A percentile compares a stretch with the other conserved stretches of the same genome.
Evolutionary conservation across 2,797 vertebrate species (phyloP).

Genomic region (Hydrolagus colliei): DNA sequence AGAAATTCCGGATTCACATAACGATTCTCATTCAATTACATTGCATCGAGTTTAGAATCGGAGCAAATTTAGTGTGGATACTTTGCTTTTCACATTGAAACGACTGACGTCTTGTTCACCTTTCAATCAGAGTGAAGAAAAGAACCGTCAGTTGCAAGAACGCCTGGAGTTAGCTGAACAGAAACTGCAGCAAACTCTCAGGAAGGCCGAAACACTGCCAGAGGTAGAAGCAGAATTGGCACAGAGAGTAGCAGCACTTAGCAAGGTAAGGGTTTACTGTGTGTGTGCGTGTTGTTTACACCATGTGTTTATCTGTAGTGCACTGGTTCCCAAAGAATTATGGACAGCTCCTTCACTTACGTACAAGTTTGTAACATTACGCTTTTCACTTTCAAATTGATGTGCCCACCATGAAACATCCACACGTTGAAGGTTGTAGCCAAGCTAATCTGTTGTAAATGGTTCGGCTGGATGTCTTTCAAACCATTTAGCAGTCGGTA

Average conservation of each 20-base stretch:
- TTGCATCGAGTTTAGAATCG: too few relatives aligned
- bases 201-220: conserved; percentile 85
- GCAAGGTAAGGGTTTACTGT: conserved; percentile 62
- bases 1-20: too few relatives aligned
- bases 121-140: conserved; percentile 75
- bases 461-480: not conserved
- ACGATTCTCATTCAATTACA: too few relatives aligned
- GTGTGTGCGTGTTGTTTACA: not conserved
- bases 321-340: not conserved
- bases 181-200: conserved; percentile 89
- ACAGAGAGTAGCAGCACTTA: conserved; percentile 85
- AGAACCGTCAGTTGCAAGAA: conserved; percentile 84
- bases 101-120: not conserved
- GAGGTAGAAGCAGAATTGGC: conserved; percentile 93
- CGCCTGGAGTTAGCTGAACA: conserved; percentile 89
- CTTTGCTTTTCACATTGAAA: not conserved
- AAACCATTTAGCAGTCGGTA: not conserved
- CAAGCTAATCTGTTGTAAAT: not conserved
- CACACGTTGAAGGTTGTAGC: not conserved
- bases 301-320: not conserved
- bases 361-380: too few relatives aligned
- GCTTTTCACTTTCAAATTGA: not conserved
- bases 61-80: too few relatives aligned
- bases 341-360: not conserved
- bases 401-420: too few relatives aligned